Evolutionary conservation across 2,888 invertebrate genomes (phyloP), one percentile per base, ranked within the genome.

Genomic region (Halictus quadricinctus): DNA sequence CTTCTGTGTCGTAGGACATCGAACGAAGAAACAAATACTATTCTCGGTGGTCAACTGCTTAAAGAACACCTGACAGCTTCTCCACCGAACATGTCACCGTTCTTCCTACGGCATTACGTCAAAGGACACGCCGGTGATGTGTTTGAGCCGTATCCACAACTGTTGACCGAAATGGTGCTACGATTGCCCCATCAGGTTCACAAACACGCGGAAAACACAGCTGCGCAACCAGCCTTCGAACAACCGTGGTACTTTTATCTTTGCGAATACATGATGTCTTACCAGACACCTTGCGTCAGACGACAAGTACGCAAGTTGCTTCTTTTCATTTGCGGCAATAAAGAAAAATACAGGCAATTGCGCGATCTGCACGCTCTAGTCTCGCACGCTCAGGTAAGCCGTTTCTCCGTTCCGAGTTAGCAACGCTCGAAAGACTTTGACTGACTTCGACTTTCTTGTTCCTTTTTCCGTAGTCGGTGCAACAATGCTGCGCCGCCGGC

Each of bases 241-340:
- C 94, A 96, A 86, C 96, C 96, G 15, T 98, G 98, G 98, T 97
- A 97, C 89, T 97, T 97, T 66, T 96, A 97, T 79, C 96, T 99
- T 6, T 98, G 98, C 95, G 98, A 98, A 93, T 98, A 98, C 93
- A 98, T 98, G 98, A 98, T 99, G 98, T 97, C 98, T 76, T 97
- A 97, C 89, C 98, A 98, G 93, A 98, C 98, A n/a, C 98, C 99
- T 13, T 97, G 97, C 91, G 97, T 98, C 0, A 96, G 99, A 90
- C 96, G 99, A 87, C 99, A 99, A 96, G 98, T 98, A 0, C 96
- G 99, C 79, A 99, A 99, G 95, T 95, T 99, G 29, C 95, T 99
- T 29, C 95, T 99, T 89, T 97, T 98, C 91, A 97, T 99, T 89
- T 99, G 99, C 94, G 99, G 99, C 41, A 98, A 98, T 80, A 98